phyloP scores from a whole-genome alignment of 2,888 invertebrate genomes.

The Erebia ligea region DNA sequence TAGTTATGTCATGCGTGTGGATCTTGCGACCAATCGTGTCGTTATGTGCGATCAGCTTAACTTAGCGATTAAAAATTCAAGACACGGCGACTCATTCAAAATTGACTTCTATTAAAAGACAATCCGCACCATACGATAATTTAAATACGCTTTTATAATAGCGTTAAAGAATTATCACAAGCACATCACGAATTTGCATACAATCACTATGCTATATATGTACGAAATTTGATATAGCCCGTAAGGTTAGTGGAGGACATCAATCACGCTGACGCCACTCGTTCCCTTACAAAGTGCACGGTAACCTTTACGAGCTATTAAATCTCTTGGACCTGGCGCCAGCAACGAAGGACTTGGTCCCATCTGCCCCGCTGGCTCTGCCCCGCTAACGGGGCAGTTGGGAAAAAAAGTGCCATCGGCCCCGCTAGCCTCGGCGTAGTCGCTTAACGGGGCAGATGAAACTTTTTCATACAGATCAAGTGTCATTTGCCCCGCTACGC shows the following conservation, averaged over 20 bases:
- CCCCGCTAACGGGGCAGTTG: too few species aligned
- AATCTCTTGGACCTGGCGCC: slow-evolving; percentile 28
- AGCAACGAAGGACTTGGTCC: too few species aligned
- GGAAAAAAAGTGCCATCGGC: too few species aligned
- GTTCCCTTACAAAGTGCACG: slow-evolving; percentile 33
- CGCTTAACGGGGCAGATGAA: too few species aligned
- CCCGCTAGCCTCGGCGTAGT: too few species aligned
- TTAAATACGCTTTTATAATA: slow-evolving; percentile 39
- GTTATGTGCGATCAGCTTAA: too few species aligned
- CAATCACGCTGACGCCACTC: slow-evolving; percentile 39
- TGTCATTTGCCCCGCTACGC: too few species aligned
- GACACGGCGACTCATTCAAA: slow-evolving; percentile 30
- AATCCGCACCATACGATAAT: slow-evolving; percentile 36
- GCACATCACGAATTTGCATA: slow-evolving; percentile 47
- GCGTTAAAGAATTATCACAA: slow-evolving; percentile 38
- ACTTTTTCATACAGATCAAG: too few species aligned
- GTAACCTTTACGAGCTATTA: slow-evolving; percentile 33
- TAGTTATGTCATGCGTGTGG: too few species aligned
- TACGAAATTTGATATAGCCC: slow-evolving; percentile 42
- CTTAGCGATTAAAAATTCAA: slow-evolving; percentile 23
- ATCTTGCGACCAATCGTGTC: too few species aligned
- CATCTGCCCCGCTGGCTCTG: too few species aligned
- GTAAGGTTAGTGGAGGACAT: slow-evolving; percentile 39
- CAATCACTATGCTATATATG: slow-evolving; percentile 46
- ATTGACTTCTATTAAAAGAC: slow-evolving; percentile 29